Evolutionary conservation across 1,140 invertebrate species (phyloP).

Genomic region (Leptoteleia sp.): DNA sequence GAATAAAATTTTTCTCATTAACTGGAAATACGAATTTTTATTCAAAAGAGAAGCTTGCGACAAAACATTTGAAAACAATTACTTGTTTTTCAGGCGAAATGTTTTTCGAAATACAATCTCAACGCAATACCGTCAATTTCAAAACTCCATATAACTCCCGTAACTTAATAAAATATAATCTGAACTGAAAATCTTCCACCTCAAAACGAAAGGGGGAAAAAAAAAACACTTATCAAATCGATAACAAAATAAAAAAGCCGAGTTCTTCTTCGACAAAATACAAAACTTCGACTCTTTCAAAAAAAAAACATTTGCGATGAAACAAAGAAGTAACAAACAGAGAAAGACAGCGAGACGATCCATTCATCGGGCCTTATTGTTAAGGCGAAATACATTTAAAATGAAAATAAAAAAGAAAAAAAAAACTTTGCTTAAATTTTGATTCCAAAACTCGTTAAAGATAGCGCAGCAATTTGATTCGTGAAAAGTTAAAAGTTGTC

Average conservation of each 20-base stretch:
- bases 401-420: too few relatives aligned
- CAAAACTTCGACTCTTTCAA: conserved; percentile 28
- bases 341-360: neutral
- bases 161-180: conserved; percentile 20
- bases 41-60: too few relatives aligned
- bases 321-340: conserved; percentile 32
- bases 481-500: conserved; percentile 61
- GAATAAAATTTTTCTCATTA: too few relatives aligned
- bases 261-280: conserved; percentile 2
- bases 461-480: conserved; percentile 53
- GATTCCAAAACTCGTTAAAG: conserved; percentile 57
- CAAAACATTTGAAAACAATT: too few relatives aligned
- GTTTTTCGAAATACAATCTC: neutral
- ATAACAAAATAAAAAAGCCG: conserved; percentile 16
- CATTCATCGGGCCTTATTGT: conserved; percentile 41
- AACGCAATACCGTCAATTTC: neutral
- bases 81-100: too few relatives aligned
- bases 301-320: conserved; percentile 21
- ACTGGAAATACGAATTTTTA: too few relatives aligned
- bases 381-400: conserved; percentile 15
- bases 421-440: conserved; percentile 37
- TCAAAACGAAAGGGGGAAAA: neutral
- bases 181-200: neutral
- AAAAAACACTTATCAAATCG: conserved; percentile 5
- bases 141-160: conserved; percentile 3